These are phyloP conservation scores for Pao palembangensis DNA, from an alignment of 2,113 vertebrate genomes.

Conservation along the genomic window DNA sequence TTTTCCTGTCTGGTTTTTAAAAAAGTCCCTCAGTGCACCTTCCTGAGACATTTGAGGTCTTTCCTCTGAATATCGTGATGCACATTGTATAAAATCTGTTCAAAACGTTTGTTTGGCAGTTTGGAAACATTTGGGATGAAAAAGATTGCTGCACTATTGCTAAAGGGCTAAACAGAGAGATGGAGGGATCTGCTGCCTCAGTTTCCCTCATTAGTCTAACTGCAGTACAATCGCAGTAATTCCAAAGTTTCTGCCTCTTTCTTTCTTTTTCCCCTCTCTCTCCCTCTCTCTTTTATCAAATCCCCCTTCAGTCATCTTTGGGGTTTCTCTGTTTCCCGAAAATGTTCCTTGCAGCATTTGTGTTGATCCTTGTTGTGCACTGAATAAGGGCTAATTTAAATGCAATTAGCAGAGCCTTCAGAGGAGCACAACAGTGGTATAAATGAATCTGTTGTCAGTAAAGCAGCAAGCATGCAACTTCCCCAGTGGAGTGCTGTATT, in stretches of 20 bases:
- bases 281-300: conserved; percentile 8
- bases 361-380: conserved; percentile 49
- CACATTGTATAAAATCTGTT: background rate
- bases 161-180: conserved; percentile 32
- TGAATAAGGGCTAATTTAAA: conserved; percentile 72
- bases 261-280: background rate
- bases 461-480: conserved; percentile 61
- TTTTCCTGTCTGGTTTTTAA: conserved; percentile 3
- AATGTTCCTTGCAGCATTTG: conserved; percentile 31
- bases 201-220: conserved; percentile 15
- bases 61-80: conserved; percentile 9
- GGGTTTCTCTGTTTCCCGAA: conserved; percentile 1
- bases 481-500: conserved; percentile 69
- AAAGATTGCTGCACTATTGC: conserved; percentile 10
- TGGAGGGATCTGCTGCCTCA: conserved; percentile 5
- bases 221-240: conserved; percentile 27
- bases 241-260: background rate
- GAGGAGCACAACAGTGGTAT: conserved; percentile 63
- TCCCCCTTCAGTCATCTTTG: conserved; percentile 8
- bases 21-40: background rate
- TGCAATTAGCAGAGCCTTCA: conserved; percentile 70
- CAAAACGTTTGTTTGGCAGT: conserved; percentile 9
- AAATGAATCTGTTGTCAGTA: conserved; percentile 73
- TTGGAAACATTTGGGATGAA: conserved; percentile 14
- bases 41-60: background rate